Evolutionary conservation across 2,113 vertebrate genomes (phyloP).

Genomic region (Conger conger): DNA sequence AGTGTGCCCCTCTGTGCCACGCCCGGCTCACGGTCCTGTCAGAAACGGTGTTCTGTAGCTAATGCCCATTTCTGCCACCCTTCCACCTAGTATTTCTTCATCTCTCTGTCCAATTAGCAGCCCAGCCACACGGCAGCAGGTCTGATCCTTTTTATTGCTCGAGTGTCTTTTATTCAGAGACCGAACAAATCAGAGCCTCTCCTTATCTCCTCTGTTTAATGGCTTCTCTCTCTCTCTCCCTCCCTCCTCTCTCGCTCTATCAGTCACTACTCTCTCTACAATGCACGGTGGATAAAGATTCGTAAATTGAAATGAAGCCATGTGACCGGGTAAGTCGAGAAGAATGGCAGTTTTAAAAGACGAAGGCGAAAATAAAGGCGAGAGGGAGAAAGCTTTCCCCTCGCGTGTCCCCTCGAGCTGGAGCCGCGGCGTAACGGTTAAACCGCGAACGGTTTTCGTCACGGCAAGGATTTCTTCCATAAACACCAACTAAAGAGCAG

Average conservation of each 20-base stretch:
- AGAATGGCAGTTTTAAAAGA: slow-evolving; percentile 23
- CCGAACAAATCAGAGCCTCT: slow-evolving; percentile 32
- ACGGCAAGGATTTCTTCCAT: background rate
- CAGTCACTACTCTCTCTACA: background rate
- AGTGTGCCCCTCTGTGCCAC: too few species aligned
- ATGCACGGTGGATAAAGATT: slow-evolving; percentile 29
- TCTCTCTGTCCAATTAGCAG: slow-evolving; percentile 67
- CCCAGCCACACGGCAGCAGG: slow-evolving; percentile 48
- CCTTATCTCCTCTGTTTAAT: slow-evolving; percentile 39
- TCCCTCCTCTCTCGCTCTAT: slow-evolving; percentile 34
- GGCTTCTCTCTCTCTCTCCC: slow-evolving; percentile 39
- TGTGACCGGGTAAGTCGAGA: slow-evolving; percentile 28
- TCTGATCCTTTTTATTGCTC: slow-evolving; percentile 41
- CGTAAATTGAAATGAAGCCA: slow-evolving; percentile 41
- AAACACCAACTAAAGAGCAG: background rate
- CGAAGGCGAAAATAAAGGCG: background rate
- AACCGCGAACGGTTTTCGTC: too few species aligned
- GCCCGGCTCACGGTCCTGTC: slow-evolving; percentile 35
- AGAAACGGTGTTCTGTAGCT: slow-evolving; percentile 52
- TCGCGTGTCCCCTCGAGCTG: background rate
- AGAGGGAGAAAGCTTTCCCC: background rate
- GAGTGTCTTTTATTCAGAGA: slow-evolving; percentile 45
- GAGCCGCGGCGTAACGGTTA: background rate
- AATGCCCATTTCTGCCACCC: slow-evolving; percentile 48
- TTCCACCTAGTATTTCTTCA: slow-evolving; percentile 57